Conservation (phyloP, 1,140 invertebrate species). For the Pygmarrhopalites habei region DNA sequence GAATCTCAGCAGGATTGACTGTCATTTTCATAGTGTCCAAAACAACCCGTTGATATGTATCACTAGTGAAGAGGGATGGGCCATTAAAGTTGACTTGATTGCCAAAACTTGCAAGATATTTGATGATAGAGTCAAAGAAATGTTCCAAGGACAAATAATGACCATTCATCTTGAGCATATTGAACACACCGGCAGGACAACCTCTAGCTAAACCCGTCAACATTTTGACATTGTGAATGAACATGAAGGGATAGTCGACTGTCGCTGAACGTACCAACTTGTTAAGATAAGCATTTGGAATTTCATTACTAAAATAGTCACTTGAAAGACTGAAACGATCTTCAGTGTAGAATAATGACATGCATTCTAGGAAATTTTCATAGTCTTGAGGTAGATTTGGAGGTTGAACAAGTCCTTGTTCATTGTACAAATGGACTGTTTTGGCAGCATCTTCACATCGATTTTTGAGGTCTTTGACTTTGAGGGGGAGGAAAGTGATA, state of each 20-base stretch:
- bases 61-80: background rate
- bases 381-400: slow-evolving; percentile 25
- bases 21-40: slow-evolving; percentile 14
- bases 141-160: slow-evolving; percentile 71
- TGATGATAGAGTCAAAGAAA: slow-evolving; percentile 74
- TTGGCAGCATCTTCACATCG: slow-evolving; percentile 82
- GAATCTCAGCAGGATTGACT: slow-evolving; percentile 30
- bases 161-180: slow-evolving; percentile 70
- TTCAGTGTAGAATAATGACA: slow-evolving; percentile 25
- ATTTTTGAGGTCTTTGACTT: slow-evolving; percentile 64
- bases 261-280: slow-evolving; percentile 85
- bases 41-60: slow-evolving; percentile 16
- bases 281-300: slow-evolving; percentile 55
- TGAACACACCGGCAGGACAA: slow-evolving; percentile 71
- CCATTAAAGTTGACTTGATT: slow-evolving; percentile 11
- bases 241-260: slow-evolving; percentile 71
- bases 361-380: slow-evolving; percentile 32
- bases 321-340: slow-evolving; percentile 20
- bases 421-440: slow-evolving; percentile 64
- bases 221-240: slow-evolving; percentile 80
- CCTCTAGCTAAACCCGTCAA: slow-evolving; percentile 67
- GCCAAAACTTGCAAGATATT: slow-evolving; percentile 54
- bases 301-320: slow-evolving; percentile 25
- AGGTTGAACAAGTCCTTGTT: slow-evolving; percentile 28
- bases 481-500: slow-evolving; percentile 84